A percentile compares a stretch with the other conserved stretches of the same genome.
phyloP scores from a whole-genome alignment of 2,888 invertebrate species.

The Drosophila mulleri region DNA sequence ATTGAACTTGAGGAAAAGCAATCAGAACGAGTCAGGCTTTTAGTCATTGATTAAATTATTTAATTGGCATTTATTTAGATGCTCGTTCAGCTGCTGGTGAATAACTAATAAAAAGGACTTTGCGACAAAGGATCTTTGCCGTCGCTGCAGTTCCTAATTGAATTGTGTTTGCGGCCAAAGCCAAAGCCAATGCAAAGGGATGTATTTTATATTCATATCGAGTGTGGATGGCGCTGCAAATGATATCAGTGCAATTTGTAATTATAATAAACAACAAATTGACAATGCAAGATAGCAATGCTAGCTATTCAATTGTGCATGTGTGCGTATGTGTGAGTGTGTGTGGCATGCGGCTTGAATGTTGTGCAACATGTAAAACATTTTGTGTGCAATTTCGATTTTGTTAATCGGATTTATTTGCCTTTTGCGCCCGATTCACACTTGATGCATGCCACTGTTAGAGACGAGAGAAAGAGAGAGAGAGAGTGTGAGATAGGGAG shows the following conservation, averaged over 20 bases:
- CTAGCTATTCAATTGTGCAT: not conserved
- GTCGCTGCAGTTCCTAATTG: slow-evolving; percentile 3
- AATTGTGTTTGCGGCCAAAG: not conserved
- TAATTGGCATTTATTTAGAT: not conserved
- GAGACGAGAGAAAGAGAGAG: no score
- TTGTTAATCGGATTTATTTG: slow-evolving; percentile 67
- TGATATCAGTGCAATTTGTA: slow-evolving; percentile 5
- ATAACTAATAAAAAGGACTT: not conserved
- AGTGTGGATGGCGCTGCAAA: not conserved
- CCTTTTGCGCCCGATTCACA: slow-evolving; percentile 40
- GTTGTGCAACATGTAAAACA: slow-evolving; percentile 32
- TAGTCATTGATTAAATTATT: not conserved
- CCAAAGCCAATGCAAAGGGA: no score
- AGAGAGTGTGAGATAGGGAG: not conserved
- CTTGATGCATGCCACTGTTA: slow-evolving; percentile 19
- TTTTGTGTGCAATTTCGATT: slow-evolving; percentile 54
- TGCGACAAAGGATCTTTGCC: slow-evolving; percentile 1
- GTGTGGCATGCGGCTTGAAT: slow-evolving; percentile 18
- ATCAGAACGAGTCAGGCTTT: not conserved
- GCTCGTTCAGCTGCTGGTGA: not conserved
- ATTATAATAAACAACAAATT: slow-evolving; percentile 10
- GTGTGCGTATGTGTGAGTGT: not conserved
- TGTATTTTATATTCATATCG: not conserved
- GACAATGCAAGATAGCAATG: slow-evolving; percentile 6
- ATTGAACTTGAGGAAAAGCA: not conserved